Conservation (phyloP, 2,797 vertebrate species). For the Myotis pilosus region DNA sequence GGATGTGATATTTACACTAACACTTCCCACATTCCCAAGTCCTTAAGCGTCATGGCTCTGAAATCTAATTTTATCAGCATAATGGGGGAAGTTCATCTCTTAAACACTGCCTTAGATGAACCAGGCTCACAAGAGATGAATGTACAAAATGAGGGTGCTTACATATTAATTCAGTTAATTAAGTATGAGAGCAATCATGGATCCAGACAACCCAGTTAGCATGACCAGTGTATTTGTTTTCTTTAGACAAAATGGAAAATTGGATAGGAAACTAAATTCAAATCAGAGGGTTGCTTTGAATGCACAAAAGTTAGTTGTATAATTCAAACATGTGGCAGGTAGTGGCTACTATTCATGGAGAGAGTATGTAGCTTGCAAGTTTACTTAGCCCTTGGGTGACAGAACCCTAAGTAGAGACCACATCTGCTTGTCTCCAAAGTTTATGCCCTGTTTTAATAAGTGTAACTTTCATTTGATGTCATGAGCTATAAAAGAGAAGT, state of each 20-base stretch:
- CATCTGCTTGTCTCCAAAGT: not conserved
- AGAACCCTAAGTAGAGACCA: not conserved
- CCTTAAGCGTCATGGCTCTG: not conserved
- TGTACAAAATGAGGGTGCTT: not conserved
- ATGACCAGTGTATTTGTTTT: not conserved
- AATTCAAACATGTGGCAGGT: not conserved
- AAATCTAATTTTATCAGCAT: not conserved
- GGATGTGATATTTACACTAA: not conserved
- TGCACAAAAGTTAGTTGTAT: not conserved
- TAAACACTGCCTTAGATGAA: not conserved
- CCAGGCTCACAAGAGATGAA: not conserved
- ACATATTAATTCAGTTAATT: not conserved
- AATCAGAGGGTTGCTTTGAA: not conserved
- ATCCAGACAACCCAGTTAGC: not conserved
- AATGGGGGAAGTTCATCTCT: not conserved
- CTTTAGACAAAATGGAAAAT: not conserved
- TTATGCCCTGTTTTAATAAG: not conserved
- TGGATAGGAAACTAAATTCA: not conserved
- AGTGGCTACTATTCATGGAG: not conserved
- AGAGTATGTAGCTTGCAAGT: not conserved
- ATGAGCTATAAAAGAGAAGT: not conserved
- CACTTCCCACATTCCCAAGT: not conserved
- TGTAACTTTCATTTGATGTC: not conserved
- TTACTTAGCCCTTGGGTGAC: not conserved
- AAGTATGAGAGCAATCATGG: not conserved